Conservation (phyloP, 2,888 invertebrate genomes). For the Hirtodrosophila duncani region DNA sequence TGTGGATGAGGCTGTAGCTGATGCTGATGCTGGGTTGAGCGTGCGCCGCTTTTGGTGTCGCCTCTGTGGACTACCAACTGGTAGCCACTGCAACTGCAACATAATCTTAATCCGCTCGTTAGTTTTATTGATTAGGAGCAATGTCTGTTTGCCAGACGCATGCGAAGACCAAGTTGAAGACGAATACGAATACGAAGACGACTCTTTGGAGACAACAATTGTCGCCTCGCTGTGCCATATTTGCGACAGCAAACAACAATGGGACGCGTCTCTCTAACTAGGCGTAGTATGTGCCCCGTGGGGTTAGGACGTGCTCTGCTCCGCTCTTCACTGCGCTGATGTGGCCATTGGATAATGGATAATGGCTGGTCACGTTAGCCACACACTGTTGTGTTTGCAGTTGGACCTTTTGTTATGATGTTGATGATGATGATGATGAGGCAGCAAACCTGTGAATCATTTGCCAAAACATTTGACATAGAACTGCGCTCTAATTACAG, state of each 20-base stretch:
- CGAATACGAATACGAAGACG: slow-evolving; percentile 24
- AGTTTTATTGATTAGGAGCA: slow-evolving; percentile 71
- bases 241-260: slow-evolving; percentile 50
- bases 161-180: background rate
- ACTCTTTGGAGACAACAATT: slow-evolving; percentile 74
- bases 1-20: slow-evolving; percentile 1
- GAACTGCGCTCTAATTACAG: slow-evolving; percentile 44
- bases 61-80: slow-evolving; percentile 44
- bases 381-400: background rate
- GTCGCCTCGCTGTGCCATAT: slow-evolving; percentile 74
- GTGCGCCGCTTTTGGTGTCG: no score
- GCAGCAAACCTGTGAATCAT: slow-evolving; percentile 40
- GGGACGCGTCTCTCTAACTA: slow-evolving; percentile 33
- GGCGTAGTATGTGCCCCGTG: slow-evolving; percentile 35
- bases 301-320: slow-evolving; percentile 24
- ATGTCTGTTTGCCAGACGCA: slow-evolving; percentile 40
- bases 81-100: slow-evolving; percentile 36
- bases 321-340: background rate
- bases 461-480: slow-evolving; percentile 35
- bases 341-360: background rate
- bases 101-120: slow-evolving; percentile 73
- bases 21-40: no score
- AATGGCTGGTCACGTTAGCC: background rate
- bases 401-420: slow-evolving; percentile 12
- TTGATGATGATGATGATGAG: slow-evolving; percentile 8